Conservation (phyloP, 2,113 vertebrate genomes). For the Sterrhoptilus dennistouni region DNA sequence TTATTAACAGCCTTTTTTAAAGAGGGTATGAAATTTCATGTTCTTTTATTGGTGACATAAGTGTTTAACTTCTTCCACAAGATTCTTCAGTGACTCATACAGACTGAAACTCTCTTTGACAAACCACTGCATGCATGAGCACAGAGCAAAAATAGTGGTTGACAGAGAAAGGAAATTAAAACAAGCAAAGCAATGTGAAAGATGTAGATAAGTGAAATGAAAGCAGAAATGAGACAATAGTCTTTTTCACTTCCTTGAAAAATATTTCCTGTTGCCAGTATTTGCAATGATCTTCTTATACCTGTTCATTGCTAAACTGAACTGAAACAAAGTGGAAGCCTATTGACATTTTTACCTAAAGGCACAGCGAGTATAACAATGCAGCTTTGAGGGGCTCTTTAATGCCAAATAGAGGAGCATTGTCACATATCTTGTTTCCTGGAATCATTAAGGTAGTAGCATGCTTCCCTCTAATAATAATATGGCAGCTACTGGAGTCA, state of each 20-base stretch:
- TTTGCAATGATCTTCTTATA: neutral
- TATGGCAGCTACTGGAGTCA: neutral
- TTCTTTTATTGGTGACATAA: neutral
- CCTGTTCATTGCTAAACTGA: neutral
- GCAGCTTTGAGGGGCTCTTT: neutral
- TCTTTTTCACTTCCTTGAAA: conserved; percentile 11
- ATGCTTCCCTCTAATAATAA: neutral
- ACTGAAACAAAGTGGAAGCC: neutral
- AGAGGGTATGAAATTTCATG: neutral
- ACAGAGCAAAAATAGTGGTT: neutral
- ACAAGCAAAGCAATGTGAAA: neutral
- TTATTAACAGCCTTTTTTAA: neutral
- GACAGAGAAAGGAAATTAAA: conserved; percentile 17
- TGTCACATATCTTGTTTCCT: neutral
- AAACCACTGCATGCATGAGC: neutral
- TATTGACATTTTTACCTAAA: neutral
- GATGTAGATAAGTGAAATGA: neutral
- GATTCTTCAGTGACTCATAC: neutral
- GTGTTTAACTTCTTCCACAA: neutral
- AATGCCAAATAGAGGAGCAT: neutral
- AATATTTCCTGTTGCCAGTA: neutral
- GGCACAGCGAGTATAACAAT: neutral
- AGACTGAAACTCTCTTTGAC: neutral
- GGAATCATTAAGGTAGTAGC: neutral
- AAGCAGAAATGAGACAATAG: neutral